These are phyloP conservation scores for Hormaphis cornu DNA, from an alignment of 1,140 invertebrate genomes.

Conservation along the genomic window DNA sequence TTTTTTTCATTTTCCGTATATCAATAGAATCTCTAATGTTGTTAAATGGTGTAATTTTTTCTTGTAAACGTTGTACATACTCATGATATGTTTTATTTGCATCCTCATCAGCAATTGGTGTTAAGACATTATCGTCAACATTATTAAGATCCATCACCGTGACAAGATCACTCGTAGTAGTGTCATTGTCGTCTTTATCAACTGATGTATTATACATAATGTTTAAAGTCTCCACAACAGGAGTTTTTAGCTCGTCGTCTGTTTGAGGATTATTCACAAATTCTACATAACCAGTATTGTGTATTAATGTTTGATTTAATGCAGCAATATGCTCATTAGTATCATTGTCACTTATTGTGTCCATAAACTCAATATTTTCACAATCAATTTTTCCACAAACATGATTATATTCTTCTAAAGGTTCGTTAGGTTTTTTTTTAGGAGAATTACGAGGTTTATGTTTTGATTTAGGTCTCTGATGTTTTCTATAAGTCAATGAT, in stretches of 20 bases:
- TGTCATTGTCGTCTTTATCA: conserved; percentile 41
- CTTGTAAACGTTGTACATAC: conserved; percentile 58
- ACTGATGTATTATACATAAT: conserved; percentile 26
- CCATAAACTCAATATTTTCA: conserved; percentile 59
- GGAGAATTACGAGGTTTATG: conserved; percentile 38
- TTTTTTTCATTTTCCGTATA: conserved; percentile 51
- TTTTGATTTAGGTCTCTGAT: conserved; percentile 43
- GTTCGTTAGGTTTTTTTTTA: conserved; percentile 41
- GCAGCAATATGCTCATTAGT: conserved; percentile 39
- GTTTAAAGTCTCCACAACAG: conserved; percentile 28
- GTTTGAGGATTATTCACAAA: conserved; percentile 45
- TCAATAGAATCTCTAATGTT: conserved; percentile 62
- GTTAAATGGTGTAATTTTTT: conserved; percentile 59
- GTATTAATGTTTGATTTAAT: conserved; percentile 45
- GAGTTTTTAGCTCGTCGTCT: conserved; percentile 36
- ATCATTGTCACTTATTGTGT: conserved; percentile 52
- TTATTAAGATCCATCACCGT: conserved; percentile 36
- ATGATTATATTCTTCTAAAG: conserved; percentile 42
- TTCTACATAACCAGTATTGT: conserved; percentile 58
- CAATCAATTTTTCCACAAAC: conserved; percentile 46
- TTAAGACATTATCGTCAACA: not conserved
- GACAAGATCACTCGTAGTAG: conserved; percentile 39
- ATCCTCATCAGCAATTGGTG: not conserved
- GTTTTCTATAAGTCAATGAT: conserved; percentile 46
- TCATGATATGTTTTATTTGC: conserved; percentile 47